phyloP scores from a whole-genome alignment of 2,888 invertebrate genomes.

The Balanococcus diminutus region DNA sequence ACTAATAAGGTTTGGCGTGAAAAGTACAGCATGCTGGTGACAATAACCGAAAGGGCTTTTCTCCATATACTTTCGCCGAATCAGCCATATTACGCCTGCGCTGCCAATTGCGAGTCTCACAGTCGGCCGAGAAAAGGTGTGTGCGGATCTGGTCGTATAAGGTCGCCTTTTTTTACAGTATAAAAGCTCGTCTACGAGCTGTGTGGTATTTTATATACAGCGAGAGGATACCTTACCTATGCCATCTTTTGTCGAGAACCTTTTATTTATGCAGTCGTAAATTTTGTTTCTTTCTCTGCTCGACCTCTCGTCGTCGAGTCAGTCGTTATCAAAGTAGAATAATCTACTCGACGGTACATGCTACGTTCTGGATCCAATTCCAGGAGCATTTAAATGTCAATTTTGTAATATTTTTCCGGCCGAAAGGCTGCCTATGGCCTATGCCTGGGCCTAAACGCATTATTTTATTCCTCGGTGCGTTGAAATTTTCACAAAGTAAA shows the following conservation, averaged over 20 bases:
- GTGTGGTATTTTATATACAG: background rate
- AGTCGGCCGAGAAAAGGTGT: background rate
- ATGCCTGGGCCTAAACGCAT: too few species aligned
- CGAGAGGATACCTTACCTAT: background rate
- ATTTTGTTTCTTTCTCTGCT: background rate
- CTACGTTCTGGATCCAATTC: background rate
- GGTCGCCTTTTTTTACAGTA: background rate
- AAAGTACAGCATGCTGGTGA: background rate
- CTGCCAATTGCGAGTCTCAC: background rate
- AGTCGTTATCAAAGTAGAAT: background rate
- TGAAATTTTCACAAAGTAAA: background rate
- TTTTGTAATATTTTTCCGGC: too few species aligned
- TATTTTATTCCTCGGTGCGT: background rate
- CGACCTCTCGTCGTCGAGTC: background rate
- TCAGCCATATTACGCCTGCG: background rate
- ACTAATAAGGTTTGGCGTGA: background rate
- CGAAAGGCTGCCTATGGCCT: too few species aligned
- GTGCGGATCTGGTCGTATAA: background rate
- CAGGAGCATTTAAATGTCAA: too few species aligned
- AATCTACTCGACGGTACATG: background rate
- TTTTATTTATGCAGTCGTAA: slow-evolving; percentile 23
- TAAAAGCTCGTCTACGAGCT: background rate
- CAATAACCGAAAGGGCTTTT: background rate
- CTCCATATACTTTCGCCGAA: background rate
- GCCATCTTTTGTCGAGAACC: background rate